A percentile compares a stretch with the other conserved stretches of the same genome.
Evolutionary conservation across 2,888 invertebrate genomes (phyloP).

Genomic region (Spodoptera littoralis): DNA sequence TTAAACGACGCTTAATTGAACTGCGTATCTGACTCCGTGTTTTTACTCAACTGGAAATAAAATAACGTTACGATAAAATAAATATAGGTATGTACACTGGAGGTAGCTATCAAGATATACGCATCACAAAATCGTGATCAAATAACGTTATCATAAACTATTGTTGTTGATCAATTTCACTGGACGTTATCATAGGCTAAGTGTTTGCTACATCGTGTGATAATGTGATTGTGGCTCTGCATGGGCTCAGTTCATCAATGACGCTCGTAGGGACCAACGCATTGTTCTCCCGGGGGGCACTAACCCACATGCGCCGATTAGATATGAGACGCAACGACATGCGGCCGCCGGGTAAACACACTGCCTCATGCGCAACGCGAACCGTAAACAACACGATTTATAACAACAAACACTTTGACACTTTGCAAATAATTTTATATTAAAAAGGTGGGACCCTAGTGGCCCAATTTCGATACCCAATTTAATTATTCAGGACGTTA

Average conservation of each 20-base stretch:
- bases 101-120: constrained; percentile 11
- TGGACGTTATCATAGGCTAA: constrained; percentile 37
- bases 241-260: constrained; percentile 49
- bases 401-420: constrained; percentile 47
- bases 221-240: constrained; percentile 43
- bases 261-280: constrained; percentile 81
- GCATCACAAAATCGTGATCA: constrained; percentile 23
- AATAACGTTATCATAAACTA: constrained; percentile 25
- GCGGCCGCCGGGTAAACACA: constrained; percentile 68
- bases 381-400: constrained; percentile 59
- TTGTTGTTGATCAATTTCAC: constrained; percentile 22
- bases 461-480: constrained; percentile 20
- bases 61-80: constrained; percentile 6
- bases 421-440: constrained; percentile 41
- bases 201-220: constrained; percentile 43
- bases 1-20: constrained; percentile 20
- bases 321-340: constrained; percentile 75
- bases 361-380: constrained; percentile 64
- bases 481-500: constrained; percentile 52
- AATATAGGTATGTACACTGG: not conserved
- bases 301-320: constrained; percentile 86
- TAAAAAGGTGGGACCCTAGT: constrained; percentile 29
- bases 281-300: constrained; percentile 87
- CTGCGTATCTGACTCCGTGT: constrained; percentile 13
- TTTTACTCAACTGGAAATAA: constrained; percentile 12